These are phyloP conservation scores for Mechanitis mazaeus DNA, from an alignment of 2,888 invertebrate genomes.

Conservation along the genomic window DNA sequence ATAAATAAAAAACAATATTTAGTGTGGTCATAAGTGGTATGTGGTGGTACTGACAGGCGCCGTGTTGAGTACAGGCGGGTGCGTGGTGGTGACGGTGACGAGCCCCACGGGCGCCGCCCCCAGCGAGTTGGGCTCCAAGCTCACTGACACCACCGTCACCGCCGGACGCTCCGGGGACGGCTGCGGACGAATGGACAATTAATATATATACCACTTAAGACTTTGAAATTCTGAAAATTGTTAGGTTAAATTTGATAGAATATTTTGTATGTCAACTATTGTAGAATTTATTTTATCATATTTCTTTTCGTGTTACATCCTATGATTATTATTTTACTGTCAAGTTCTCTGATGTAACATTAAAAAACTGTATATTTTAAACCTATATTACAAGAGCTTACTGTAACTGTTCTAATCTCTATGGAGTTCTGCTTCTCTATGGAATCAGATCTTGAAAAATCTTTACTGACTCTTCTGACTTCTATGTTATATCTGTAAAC, in stretches of 20 bases:
- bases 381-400: conserved; percentile 35
- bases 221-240: too few relatives aligned
- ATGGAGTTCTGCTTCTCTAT: conserved; percentile 52
- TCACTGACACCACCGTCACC: conserved; percentile 48
- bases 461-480: conserved; percentile 36
- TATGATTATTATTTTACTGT: too few relatives aligned
- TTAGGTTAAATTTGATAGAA: too few relatives aligned
- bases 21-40: neutral
- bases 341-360: too few relatives aligned
- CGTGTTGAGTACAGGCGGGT: conserved; percentile 86
- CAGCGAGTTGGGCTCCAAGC: conserved; percentile 78
- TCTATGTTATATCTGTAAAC: conserved; percentile 27
- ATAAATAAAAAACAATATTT: too few relatives aligned
- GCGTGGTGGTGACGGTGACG: conserved; percentile 89
- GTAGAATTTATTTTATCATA: too few relatives aligned
- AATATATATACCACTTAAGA: neutral
- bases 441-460: conserved; percentile 52
- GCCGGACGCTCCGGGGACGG: conserved; percentile 39
- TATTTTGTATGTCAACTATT: too few relatives aligned
- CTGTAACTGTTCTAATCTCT: conserved; percentile 59
- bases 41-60: conserved; percentile 47
- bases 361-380: too few relatives aligned
- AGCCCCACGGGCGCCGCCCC: conserved; percentile 83
- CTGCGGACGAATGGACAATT: neutral
- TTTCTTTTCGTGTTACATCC: too few relatives aligned